Conservation (phyloP, 2,113 vertebrate genomes). For the Nannospalax galili region DNA sequence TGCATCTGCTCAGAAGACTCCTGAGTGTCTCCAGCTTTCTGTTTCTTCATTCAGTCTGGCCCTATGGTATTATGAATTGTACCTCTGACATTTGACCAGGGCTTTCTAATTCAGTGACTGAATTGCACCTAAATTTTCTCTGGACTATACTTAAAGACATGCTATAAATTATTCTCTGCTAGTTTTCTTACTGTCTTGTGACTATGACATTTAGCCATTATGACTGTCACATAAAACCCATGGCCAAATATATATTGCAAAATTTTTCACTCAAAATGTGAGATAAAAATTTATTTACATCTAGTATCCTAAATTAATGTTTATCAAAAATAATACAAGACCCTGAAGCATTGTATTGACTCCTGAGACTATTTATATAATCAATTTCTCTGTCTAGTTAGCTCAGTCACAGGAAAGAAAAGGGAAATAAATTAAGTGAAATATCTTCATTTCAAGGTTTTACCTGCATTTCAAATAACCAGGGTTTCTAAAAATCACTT, state of each 20-base stretch:
- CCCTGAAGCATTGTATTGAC: neutral
- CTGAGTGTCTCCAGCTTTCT: fast-evolving
- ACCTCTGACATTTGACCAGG: neutral
- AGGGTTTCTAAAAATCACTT: neutral
- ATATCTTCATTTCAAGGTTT: neutral
- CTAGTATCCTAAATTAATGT: neutral
- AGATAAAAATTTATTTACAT: neutral
- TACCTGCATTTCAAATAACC: neutral
- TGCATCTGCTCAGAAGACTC: neutral
- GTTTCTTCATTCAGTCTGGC: neutral
- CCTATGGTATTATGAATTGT: fast-evolving
- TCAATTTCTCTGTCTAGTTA: neutral
- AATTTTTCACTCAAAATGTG: neutral
- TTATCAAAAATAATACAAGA: neutral
- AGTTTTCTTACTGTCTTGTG: too few relatives aligned
- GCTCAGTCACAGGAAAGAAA: neutral
- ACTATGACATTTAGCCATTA: neutral
- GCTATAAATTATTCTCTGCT: neutral
- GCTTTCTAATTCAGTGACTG: neutral
- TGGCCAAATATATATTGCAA: neutral
- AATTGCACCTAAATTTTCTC: too few relatives aligned
- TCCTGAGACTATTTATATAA: neutral
- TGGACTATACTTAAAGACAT: neutral
- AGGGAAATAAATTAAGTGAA: neutral
- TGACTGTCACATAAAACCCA: neutral